A percentile compares a stretch with the other conserved stretches of the same genome.
These are phyloP conservation scores for Petroica traversi DNA, from an alignment of 2,113 vertebrate species.

Conservation along the genomic window DNA sequence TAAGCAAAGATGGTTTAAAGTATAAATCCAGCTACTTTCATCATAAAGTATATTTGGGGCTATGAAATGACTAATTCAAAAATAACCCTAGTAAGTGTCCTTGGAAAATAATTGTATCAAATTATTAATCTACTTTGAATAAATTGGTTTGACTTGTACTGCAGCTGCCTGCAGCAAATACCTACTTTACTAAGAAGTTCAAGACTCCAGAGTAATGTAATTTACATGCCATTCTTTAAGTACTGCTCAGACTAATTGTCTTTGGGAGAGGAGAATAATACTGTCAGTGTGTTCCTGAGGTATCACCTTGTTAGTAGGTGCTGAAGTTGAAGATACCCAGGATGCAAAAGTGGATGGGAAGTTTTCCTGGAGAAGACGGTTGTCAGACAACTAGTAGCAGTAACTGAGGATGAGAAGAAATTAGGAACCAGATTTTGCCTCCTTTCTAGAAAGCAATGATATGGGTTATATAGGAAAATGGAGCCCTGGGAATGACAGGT, in stretches of 20 bases:
- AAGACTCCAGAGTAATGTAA: not conserved
- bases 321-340: not conserved
- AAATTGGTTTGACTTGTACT: conserved; percentile 37
- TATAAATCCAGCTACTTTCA: not conserved
- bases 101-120: conserved; percentile 34
- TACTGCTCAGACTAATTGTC: not conserved
- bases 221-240: conserved; percentile 20
- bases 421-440: not conserved
- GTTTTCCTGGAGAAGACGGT: not conserved
- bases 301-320: not conserved
- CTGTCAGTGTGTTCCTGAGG: not conserved
- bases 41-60: not conserved
- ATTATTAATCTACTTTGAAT: conserved; percentile 40
- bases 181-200: not conserved
- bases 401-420: not conserved
- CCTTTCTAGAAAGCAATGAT: not conserved
- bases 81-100: not conserved
- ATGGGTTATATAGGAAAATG: not conserved
- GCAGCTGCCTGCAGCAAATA: conserved; percentile 19
- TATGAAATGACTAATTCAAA: not conserved
- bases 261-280: not conserved
- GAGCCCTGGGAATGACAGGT: not conserved
- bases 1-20: not conserved
- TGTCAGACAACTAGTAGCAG: not conserved
- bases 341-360: not conserved